These are phyloP conservation scores for Sphaerophoria rueppellii DNA, from an alignment of 2,888 invertebrate genomes.

Conservation along the genomic window DNA sequence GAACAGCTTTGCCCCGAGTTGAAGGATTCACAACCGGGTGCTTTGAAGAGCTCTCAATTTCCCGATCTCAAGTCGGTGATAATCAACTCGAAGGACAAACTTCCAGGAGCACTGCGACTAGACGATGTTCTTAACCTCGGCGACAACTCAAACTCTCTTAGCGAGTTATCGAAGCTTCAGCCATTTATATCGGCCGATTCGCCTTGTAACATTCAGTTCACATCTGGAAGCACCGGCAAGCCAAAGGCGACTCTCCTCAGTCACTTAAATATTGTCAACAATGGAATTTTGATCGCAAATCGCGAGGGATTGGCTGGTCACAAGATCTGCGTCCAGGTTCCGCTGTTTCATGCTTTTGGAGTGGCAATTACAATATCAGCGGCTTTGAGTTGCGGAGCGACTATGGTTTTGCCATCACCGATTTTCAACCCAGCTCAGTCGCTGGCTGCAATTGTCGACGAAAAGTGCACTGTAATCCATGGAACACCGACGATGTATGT, in stretches of 20 bases:
- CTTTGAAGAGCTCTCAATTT: slow-evolving; percentile 81
- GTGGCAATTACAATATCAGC: slow-evolving; percentile 85
- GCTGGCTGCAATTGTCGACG: slow-evolving; percentile 85
- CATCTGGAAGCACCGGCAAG: slow-evolving; percentile 90
- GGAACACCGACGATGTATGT: slow-evolving; percentile 95
- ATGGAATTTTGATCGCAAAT: slow-evolving; percentile 86
- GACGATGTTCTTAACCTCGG: slow-evolving; percentile 81
- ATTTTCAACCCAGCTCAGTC: slow-evolving; percentile 85
- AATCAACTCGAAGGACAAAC: slow-evolving; percentile 82
- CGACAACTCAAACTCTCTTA: slow-evolving; percentile 70
- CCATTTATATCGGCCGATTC: slow-evolving; percentile 85
- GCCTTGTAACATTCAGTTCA: slow-evolving; percentile 90
- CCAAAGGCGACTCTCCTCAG: slow-evolving; percentile 90
- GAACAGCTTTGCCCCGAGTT: slow-evolving; percentile 85
- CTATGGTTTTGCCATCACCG: slow-evolving; percentile 85
- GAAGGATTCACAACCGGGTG: slow-evolving; percentile 80
- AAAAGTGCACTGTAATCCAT: slow-evolving; percentile 88
- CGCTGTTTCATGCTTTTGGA: slow-evolving; percentile 93
- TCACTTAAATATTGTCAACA: slow-evolving; percentile 90
- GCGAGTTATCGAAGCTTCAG: slow-evolving; percentile 81
- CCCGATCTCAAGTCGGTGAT: slow-evolving; percentile 85
- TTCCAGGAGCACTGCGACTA: slow-evolving; percentile 82
- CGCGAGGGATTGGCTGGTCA: slow-evolving; percentile 82
- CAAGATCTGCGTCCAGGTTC: slow-evolving; percentile 86
- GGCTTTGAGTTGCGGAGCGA: slow-evolving; percentile 85